Evolutionary conservation across 2,797 vertebrate species (phyloP).

Genomic region (Dicrostonyx torquatus): DNA sequence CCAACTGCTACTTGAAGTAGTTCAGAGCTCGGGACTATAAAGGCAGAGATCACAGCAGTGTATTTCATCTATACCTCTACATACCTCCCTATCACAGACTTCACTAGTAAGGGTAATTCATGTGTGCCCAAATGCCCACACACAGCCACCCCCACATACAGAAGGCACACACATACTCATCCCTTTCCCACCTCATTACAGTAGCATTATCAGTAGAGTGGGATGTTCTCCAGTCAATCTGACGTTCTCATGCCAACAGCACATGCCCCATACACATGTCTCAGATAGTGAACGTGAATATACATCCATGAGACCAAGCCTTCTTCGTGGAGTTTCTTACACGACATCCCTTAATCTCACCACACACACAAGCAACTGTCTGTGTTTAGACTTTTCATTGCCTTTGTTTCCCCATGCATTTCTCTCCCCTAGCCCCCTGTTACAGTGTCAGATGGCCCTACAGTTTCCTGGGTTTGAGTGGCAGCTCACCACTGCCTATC

Average conservation of each 20-base stretch:
- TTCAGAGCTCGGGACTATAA: neutral
- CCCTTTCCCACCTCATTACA: neutral
- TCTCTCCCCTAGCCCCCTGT: neutral
- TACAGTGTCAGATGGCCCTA: neutral
- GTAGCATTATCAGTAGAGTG: neutral
- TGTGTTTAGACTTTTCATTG: neutral
- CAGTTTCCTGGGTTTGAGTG: neutral
- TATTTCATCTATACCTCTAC: neutral
- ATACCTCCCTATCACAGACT: neutral
- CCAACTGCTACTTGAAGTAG: neutral
- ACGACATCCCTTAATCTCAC: neutral
- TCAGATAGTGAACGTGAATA: neutral
- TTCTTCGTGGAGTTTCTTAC: neutral
- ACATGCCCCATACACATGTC: neutral
- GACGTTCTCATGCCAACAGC: neutral
- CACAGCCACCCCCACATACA: neutral
- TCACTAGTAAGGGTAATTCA: neutral
- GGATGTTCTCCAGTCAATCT: neutral
- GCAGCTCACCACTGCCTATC: neutral
- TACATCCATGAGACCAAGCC: accelerated
- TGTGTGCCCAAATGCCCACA: neutral
- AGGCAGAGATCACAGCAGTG: neutral
- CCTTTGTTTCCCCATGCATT: neutral
- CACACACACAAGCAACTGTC: neutral
- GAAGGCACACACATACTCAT: neutral